Percentiles rank a stretch among this genome's conserved stretches.
These are phyloP conservation scores for Terebella lapidaria DNA, from an alignment of 2,888 invertebrate species.

Conservation along the genomic window DNA sequence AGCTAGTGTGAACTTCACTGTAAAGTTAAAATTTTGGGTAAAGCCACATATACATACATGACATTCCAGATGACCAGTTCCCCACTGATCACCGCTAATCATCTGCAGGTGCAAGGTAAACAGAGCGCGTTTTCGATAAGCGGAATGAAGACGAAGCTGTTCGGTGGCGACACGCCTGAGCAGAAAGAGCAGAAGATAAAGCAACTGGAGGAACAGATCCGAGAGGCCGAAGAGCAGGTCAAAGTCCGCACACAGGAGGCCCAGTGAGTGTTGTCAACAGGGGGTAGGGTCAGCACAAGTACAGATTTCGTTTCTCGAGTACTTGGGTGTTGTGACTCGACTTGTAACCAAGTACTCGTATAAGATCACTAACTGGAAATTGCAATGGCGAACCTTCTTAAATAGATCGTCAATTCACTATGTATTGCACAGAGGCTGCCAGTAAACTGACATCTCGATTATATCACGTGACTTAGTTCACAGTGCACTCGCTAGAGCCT, in stretches of 20 bases:
- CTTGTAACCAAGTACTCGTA: no score
- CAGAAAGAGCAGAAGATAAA: conserved; percentile 48
- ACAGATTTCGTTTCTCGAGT: conserved; percentile 32
- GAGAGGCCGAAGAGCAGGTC: conserved; percentile 40
- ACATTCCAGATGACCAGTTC: no score
- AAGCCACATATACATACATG: no score
- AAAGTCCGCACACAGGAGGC: conserved; percentile 37
- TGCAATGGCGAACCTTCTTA: background rate
- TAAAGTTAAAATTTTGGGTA: no score
- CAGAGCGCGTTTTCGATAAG: conserved; percentile 42
- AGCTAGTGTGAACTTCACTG: no score
- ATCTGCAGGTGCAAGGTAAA: conserved; percentile 42
- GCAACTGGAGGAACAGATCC: conserved; percentile 48
- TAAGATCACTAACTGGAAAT: no score
- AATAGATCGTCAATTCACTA: no score
- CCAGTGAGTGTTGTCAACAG: conserved; percentile 33
- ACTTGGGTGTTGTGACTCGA: no score
- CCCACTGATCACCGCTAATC: no score
- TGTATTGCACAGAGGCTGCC: background rate
- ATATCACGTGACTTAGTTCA: no score
- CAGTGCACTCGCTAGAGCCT: no score
- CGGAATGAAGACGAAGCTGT: conserved; percentile 48
- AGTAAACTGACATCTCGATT: background rate
- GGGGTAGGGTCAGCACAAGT: no score
- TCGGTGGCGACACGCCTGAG: conserved; percentile 50